Evolutionary conservation across 2,888 invertebrate species (phyloP).

Genomic region (Schrankia costaestrigalis): DNA sequence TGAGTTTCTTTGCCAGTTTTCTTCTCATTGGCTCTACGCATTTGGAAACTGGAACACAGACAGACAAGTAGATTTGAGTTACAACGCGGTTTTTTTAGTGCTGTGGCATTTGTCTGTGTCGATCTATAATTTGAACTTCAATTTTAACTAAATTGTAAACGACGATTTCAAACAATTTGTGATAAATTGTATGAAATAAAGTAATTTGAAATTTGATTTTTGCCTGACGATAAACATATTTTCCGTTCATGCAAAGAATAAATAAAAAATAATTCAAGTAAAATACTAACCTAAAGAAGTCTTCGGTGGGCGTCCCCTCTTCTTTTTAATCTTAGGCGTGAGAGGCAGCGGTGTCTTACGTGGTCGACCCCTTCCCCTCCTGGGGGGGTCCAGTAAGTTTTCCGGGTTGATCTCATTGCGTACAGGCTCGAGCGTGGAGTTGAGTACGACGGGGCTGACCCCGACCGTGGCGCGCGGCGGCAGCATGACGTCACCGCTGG

Average conservation of each 20-base stretch:
- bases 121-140: too few species aligned
- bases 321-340: conserved; percentile 72
- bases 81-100: too few species aligned
- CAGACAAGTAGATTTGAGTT: too few species aligned
- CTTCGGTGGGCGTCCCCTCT: conserved; percentile 72
- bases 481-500: conserved; percentile 74
- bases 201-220: too few species aligned
- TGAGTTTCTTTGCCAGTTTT: too few species aligned
- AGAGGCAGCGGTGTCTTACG: conserved; percentile 77
- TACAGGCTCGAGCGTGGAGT: conserved; percentile 44
- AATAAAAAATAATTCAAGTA: not conserved
- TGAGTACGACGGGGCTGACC: conserved; percentile 38
- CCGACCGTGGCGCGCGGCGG: conserved; percentile 48
- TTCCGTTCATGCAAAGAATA: not conserved
- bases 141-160: too few species aligned
- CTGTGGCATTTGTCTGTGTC: too few species aligned
- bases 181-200: too few species aligned
- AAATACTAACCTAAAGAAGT: conserved; percentile 63
- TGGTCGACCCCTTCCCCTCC: conserved; percentile 73
- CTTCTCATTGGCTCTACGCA: too few species aligned
- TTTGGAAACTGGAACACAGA: too few species aligned
- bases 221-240: too few species aligned
- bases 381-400: conserved; percentile 55
- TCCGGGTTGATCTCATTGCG: conserved; percentile 42
- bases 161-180: too few species aligned